Evolutionary conservation across 2,888 invertebrate species (phyloP).

Genomic region (Lepidocyrtoides sp.): DNA sequence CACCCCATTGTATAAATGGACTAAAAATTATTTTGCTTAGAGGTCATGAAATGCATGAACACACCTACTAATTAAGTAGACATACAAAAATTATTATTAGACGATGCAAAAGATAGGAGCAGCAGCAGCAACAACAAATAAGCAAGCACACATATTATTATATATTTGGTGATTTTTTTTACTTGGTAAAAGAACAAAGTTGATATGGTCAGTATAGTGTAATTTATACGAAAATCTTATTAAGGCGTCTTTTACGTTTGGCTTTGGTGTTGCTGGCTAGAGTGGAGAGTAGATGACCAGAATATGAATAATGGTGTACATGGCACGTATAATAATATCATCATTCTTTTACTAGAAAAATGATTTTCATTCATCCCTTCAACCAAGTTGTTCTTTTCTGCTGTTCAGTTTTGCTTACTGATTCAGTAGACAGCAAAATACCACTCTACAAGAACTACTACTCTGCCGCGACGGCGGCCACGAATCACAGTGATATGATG

Average conservation of each 20-base stretch:
- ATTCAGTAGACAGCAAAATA: neutral
- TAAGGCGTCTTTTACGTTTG: conserved; percentile 26
- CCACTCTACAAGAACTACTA: neutral
- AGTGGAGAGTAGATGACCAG: neutral
- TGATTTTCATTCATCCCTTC: conserved; percentile 38
- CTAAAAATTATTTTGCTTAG: conserved; percentile 56
- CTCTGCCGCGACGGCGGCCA: neutral
- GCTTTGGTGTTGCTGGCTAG: neutral
- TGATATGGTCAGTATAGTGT: neutral
- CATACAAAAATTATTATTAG: conserved; percentile 64
- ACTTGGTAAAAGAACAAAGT: neutral
- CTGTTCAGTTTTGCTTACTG: neutral
- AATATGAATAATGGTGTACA: conserved; percentile 25
- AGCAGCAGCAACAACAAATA: conserved; percentile 32
- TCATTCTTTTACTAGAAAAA: conserved; percentile 10
- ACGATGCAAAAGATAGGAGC: conserved; percentile 58
- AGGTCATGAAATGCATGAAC: conserved; percentile 72
- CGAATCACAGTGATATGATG: neutral
- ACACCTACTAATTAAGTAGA: conserved; percentile 74
- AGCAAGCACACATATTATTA: neutral
- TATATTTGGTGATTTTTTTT: too few relatives aligned
- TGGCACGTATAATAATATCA: neutral
- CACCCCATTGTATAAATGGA: conserved; percentile 26
- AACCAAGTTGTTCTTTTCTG: conserved; percentile 20
- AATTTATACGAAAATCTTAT: conserved; percentile 36